These are phyloP conservation scores for Stenodera caucasica DNA, from an alignment of 2,888 invertebrate genomes.

Conservation along the genomic window DNA sequence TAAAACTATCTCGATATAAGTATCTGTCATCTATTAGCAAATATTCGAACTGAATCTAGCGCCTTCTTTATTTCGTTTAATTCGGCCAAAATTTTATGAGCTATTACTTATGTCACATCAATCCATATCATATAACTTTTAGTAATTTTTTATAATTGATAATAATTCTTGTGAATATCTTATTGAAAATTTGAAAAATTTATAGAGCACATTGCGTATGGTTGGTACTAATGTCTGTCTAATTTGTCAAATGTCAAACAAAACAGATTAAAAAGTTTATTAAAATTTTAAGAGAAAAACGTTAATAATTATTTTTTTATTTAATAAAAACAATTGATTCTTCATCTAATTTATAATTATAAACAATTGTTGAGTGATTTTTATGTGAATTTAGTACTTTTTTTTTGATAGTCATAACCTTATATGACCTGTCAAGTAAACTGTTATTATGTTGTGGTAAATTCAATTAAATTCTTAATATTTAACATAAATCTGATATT, in stretches of 20 bases:
- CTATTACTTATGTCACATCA: too few species aligned
- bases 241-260: constrained; percentile 49
- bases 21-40: neutral
- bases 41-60: neutral
- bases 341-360: constrained; percentile 21
- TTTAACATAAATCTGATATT: constrained; percentile 11
- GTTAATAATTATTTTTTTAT: constrained; percentile 33
- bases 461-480: constrained; percentile 37
- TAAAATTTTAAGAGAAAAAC: constrained; percentile 34
- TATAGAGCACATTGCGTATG: constrained; percentile 2
- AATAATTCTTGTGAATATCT: neutral
- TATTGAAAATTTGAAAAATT: constrained; percentile 8
- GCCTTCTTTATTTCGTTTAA: neutral
- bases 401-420: constrained; percentile 44
- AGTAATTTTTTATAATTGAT: neutral
- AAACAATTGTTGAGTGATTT: constrained; percentile 23
- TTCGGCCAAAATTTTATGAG: too few species aligned
- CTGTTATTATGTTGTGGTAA: constrained; percentile 44
- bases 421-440: constrained; percentile 51
- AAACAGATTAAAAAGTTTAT: constrained; percentile 41
- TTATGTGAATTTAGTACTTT: constrained; percentile 31
- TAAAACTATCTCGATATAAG: neutral
- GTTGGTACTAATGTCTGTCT: constrained; percentile 17
- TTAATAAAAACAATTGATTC: constrained; percentile 24
- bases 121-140: neutral